These are phyloP conservation scores for Gymnosoma rotundatum DNA, from an alignment of 2,888 invertebrate genomes.

Conservation along the genomic window DNA sequence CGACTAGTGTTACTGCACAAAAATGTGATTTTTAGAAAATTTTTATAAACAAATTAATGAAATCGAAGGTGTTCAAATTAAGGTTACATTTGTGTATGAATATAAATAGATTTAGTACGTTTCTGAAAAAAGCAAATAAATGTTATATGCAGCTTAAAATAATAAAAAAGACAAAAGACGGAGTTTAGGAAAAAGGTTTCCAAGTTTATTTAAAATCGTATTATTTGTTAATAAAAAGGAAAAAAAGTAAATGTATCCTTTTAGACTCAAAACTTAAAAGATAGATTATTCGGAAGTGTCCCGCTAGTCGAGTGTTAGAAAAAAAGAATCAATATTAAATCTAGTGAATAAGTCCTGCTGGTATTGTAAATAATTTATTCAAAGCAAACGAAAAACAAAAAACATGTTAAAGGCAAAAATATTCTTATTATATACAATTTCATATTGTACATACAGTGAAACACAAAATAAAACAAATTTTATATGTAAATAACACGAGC, in stretches of 20 bases:
- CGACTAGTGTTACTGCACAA: background rate
- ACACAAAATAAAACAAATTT: constrained; percentile 47
- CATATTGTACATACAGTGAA: constrained; percentile 59
- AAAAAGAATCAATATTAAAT: constrained; percentile 69
- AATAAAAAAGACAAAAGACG: too few relatives aligned
- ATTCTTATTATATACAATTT: constrained; percentile 51
- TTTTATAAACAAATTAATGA: background rate
- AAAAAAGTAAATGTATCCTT: too few relatives aligned
- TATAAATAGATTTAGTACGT: too few relatives aligned
- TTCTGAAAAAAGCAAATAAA: too few relatives aligned
- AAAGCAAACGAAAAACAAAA: constrained; percentile 47
- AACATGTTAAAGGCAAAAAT: constrained; percentile 14
- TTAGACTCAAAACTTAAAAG: too few relatives aligned
- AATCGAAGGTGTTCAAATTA: too few relatives aligned
- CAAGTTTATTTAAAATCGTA: too few relatives aligned
- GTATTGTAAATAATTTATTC: constrained; percentile 79
- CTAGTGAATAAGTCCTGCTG: constrained; percentile 79
- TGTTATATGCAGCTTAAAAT: too few relatives aligned
- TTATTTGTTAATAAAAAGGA: too few relatives aligned
- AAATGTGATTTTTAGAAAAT: background rate
- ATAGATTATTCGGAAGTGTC: background rate
- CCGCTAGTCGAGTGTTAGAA: constrained; percentile 16
- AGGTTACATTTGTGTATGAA: too few relatives aligned
- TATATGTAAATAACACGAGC: constrained; percentile 50
- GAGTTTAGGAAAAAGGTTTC: too few relatives aligned